Conservation (phyloP, 2,888 invertebrate genomes). For the Lagria hirta region DNA sequence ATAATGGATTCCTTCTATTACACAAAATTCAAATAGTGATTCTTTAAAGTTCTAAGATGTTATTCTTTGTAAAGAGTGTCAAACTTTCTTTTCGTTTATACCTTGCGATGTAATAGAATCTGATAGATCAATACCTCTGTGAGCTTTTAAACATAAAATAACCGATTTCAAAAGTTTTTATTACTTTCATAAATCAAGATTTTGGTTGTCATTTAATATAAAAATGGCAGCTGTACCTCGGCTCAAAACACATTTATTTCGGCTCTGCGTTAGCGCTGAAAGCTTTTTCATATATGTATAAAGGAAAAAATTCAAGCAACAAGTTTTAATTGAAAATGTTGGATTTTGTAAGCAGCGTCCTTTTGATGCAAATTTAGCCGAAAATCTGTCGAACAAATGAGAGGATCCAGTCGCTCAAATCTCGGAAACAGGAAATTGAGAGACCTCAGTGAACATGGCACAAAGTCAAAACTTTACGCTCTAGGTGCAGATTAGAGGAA, state of each 20-base stretch:
- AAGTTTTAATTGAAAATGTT: background rate
- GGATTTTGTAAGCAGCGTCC: no score
- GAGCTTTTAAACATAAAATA: conserved; percentile 13
- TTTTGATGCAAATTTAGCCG: no score
- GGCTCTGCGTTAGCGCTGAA: background rate
- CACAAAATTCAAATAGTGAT: no score
- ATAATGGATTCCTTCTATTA: no score
- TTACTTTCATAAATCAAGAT: conserved; percentile 18
- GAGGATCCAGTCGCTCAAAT: no score
- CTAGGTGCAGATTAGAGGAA: conserved; percentile 9
- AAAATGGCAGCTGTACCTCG: conserved; percentile 12
- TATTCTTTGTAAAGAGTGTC: no score
- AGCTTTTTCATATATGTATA: no score
- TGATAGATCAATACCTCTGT: conserved; percentile 11
- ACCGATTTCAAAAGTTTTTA: conserved; percentile 19
- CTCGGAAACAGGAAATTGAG: conserved; percentile 14
- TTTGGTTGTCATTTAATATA: conserved; percentile 11
- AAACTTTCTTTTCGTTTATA: no score
- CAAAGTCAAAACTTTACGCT: conserved; percentile 12
- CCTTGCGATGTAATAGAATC: conserved; percentile 9
- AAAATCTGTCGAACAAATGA: no score
- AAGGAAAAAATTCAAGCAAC: background rate
- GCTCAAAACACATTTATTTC: conserved; percentile 1
- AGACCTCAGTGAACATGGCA: conserved; percentile 14
- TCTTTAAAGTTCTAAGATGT: no score